A percentile compares a stretch with the other conserved stretches of the same genome.
These are phyloP conservation scores for Papilio xuthus DNA, from an alignment of 1,140 invertebrate genomes.

Conservation along the genomic window DNA sequence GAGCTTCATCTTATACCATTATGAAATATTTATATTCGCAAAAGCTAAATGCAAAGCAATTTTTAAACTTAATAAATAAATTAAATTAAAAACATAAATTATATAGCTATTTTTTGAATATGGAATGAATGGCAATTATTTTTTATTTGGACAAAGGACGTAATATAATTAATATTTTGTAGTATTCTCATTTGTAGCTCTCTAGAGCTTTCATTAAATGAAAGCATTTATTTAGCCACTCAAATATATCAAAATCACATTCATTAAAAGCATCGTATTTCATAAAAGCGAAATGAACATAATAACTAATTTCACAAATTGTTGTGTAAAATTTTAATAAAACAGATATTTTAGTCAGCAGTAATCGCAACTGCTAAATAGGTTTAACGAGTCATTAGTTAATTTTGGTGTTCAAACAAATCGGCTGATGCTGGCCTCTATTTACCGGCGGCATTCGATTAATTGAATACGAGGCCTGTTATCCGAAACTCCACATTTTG, in stretches of 20 bases:
- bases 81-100: neutral
- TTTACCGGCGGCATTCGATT: slow-evolving; percentile 9
- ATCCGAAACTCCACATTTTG: neutral
- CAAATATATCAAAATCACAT: neutral
- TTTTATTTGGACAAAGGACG: no score
- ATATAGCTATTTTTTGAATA: no score
- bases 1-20: neutral
- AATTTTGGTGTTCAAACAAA: neutral
- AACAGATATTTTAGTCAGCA: neutral
- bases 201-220: no score
- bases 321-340: neutral
- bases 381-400: slow-evolving; percentile 22
- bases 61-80: neutral
- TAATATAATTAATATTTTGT: no score
- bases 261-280: neutral
- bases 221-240: neutral
- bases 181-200: no score
- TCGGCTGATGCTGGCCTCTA: neutral
- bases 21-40: neutral
- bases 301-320: neutral
- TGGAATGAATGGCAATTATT: no score
- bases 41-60: neutral
- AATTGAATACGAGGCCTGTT: slow-evolving; percentile 14
- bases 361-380: neutral
- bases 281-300: neutral